Percentiles rank a stretch among this genome's conserved stretches.
These are phyloP conservation scores for Diplolepis rosae DNA, from an alignment of 2,888 invertebrate species.

Conservation along the genomic window DNA sequence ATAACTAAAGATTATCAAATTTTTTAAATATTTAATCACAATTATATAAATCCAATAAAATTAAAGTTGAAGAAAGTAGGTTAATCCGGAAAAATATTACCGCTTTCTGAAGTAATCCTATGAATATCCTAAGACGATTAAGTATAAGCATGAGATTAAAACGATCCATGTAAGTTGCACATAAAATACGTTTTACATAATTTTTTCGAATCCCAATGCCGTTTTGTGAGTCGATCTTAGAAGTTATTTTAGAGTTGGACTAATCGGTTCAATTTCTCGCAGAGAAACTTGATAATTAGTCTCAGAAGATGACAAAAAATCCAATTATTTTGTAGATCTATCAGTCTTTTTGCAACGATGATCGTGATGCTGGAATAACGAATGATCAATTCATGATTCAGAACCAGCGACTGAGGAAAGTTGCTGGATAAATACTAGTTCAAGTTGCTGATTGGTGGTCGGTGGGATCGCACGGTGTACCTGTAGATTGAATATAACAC, in stretches of 20 bases:
- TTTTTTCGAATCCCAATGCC: background rate
- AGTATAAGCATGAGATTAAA: background rate
- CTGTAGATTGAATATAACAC: background rate
- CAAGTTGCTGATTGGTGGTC: constrained; percentile 7
- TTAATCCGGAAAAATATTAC: background rate
- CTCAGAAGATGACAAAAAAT: constrained; percentile 16
- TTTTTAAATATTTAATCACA: background rate
- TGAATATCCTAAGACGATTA: background rate
- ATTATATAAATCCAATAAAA: background rate
- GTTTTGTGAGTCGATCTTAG: background rate
- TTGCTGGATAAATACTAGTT: constrained; percentile 23
- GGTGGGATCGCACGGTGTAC: background rate
- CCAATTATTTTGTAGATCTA: constrained; percentile 25
- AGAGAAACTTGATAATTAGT: constrained; percentile 14
- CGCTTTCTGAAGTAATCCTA: background rate
- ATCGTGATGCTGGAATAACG: constrained; percentile 12
- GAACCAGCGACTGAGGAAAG: background rate
- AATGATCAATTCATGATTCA: background rate
- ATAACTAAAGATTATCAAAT: no score
- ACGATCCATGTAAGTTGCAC: background rate
- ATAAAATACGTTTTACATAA: background rate
- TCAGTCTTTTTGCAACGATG: background rate
- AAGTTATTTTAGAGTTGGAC: background rate
- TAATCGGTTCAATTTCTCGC: constrained; percentile 4
- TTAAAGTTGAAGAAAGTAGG: background rate